phyloP scores from a whole-genome alignment of 2,797 vertebrate genomes.

The Karalla daura region DNA sequence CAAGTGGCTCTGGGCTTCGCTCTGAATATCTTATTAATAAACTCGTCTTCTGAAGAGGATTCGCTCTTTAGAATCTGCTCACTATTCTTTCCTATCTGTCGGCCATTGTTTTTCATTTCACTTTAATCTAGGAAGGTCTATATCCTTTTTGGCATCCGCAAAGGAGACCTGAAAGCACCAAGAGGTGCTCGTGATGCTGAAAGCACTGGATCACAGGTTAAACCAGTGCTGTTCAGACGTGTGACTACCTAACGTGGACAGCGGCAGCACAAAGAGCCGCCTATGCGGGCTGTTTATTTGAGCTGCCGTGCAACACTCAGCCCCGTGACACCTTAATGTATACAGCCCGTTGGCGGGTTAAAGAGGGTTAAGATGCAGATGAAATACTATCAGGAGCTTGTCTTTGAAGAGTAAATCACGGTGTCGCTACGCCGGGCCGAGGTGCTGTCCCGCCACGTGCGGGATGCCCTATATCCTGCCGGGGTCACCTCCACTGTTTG shows the following conservation, averaged over 20 bases:
- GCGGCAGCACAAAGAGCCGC: slow-evolving; percentile 53
- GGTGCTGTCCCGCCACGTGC: slow-evolving; percentile 76
- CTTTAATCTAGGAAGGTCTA: too few relatives aligned
- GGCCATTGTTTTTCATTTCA: neutral
- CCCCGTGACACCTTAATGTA: slow-evolving; percentile 72
- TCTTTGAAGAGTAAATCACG: slow-evolving; percentile 84
- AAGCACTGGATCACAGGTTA: slow-evolving; percentile 48
- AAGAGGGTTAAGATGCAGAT: slow-evolving; percentile 80
- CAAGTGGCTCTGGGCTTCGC: neutral
- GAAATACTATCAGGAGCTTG: slow-evolving; percentile 78
- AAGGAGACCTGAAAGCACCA: slow-evolving; percentile 1
- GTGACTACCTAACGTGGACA: slow-evolving; percentile 38
- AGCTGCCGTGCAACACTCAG: slow-evolving; percentile 75
- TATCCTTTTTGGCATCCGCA: neutral
- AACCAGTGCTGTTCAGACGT: slow-evolving; percentile 48
- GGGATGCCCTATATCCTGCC: slow-evolving; percentile 73
- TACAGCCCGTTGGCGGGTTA: slow-evolving; percentile 77
- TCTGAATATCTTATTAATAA: neutral
- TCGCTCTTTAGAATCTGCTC: neutral
- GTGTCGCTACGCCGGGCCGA: slow-evolving; percentile 67
- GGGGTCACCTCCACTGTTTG: slow-evolving; percentile 81
- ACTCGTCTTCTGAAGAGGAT: neutral
- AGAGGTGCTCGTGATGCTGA: slow-evolving; percentile 27
- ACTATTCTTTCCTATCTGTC: neutral
- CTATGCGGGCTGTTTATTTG: slow-evolving; percentile 77